These are phyloP conservation scores for Iguana delicatissima DNA, from an alignment of 2,797 vertebrate species.

Conservation along the genomic window DNA sequence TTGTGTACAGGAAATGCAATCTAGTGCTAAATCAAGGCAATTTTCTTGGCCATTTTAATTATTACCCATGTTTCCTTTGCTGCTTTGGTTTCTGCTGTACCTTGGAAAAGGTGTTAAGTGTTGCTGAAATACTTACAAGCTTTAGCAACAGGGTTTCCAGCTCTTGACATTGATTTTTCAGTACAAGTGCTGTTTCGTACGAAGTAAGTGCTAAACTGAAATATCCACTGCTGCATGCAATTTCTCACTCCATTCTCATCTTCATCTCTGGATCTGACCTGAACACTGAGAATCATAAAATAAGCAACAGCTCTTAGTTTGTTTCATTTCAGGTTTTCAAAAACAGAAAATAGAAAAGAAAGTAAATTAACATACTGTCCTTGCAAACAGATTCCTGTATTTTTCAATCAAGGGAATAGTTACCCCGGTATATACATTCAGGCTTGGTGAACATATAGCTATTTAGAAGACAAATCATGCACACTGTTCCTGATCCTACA, in stretches of 20 bases:
- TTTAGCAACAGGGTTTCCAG: constrained; percentile 49
- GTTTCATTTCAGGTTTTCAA: not conserved
- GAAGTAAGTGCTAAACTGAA: constrained; percentile 42
- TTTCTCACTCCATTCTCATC: not conserved
- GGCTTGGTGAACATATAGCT: not conserved
- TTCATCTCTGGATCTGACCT: not conserved
- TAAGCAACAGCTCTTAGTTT: not conserved
- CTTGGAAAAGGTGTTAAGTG: constrained; percentile 30
- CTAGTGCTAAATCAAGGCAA: constrained; percentile 1
- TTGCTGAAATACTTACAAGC: constrained; percentile 54
- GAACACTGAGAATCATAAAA: not conserved
- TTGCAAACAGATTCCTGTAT: not conserved
- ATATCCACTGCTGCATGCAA: constrained; percentile 19
- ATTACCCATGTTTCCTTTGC: constrained; percentile 26
- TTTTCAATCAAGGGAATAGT: not conserved
- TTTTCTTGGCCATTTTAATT: not conserved
- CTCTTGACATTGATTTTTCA: constrained; percentile 51
- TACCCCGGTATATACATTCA: not conserved
- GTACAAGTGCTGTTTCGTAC: constrained; percentile 37
- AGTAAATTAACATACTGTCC: not conserved
- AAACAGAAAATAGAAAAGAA: not conserved
- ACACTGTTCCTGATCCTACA: not conserved
- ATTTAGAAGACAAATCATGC: not conserved
- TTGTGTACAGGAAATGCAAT: constrained; percentile 4
- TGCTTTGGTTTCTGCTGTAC: constrained; percentile 9